These are phyloP conservation scores for Meliscaeva auricollis DNA, from an alignment of 2,888 invertebrate species.

Conservation along the genomic window DNA sequence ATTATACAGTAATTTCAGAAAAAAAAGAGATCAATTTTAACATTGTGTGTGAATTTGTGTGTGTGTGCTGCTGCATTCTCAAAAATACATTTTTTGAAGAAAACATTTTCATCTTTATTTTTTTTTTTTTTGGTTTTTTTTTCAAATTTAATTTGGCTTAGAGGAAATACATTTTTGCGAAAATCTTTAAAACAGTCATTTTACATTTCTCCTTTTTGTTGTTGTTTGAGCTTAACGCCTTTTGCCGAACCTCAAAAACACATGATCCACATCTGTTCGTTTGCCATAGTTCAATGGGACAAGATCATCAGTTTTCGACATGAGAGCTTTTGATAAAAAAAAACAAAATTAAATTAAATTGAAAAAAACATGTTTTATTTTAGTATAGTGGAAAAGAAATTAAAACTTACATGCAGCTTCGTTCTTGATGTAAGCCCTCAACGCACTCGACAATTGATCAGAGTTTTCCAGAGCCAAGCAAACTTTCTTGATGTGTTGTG, in stretches of 20 bases:
- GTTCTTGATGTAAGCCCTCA: slow-evolving; percentile 83
- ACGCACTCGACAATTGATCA: slow-evolving; percentile 82
- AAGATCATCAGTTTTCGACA: slow-evolving; percentile 82
- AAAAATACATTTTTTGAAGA: slow-evolving; percentile 45
- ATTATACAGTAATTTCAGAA: slow-evolving; percentile 17
- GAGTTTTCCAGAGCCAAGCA: slow-evolving; percentile 85
- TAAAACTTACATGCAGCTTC: slow-evolving; percentile 82
- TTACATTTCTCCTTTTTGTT: not conserved
- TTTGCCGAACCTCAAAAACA: slow-evolving; percentile 94
- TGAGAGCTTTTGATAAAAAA: slow-evolving; percentile 78
- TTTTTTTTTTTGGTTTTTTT: not conserved
- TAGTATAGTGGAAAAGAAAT: not conserved
- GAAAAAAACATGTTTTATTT: not conserved
- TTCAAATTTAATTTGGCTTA: slow-evolving; percentile 34
- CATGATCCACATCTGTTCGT: slow-evolving; percentile 95
- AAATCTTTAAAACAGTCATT: slow-evolving; percentile 41
- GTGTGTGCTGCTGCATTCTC: slow-evolving; percentile 71
- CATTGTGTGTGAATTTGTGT: slow-evolving; percentile 11
- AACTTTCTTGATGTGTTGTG: slow-evolving; percentile 86
- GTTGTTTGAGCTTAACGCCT: slow-evolving; percentile 86
- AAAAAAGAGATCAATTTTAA: slow-evolving; percentile 69
- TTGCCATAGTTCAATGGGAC: slow-evolving; percentile 87
- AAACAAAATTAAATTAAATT: not conserved
- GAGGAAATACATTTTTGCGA: slow-evolving; percentile 75
- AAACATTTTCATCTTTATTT: slow-evolving; percentile 29